Evolutionary conservation across 2,888 invertebrate species (phyloP).

Genomic region (Sphaerophoria rueppellii): DNA sequence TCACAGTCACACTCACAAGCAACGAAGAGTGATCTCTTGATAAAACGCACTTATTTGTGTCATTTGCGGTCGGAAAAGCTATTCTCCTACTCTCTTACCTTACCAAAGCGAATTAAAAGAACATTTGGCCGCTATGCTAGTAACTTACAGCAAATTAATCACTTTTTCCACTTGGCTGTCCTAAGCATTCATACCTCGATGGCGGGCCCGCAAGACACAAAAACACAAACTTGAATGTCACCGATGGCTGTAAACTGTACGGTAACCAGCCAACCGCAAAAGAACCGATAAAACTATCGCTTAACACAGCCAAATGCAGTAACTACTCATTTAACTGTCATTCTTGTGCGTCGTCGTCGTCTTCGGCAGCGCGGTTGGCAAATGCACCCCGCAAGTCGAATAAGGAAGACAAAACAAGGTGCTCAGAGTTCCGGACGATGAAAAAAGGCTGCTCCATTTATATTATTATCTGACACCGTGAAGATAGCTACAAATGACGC

Average conservation of each 20-base stretch:
- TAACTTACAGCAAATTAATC: constrained; percentile 67
- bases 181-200: constrained; percentile 29
- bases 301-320: constrained; percentile 67
- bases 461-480: constrained; percentile 68
- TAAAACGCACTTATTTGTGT: constrained; percentile 30
- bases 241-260: constrained; percentile 1
- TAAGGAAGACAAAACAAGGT: constrained; percentile 57
- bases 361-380: background rate
- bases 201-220: background rate
- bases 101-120: background rate
- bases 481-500: constrained; percentile 70
- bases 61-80: constrained; percentile 19
- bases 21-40: constrained; percentile 59
- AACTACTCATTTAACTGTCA: constrained; percentile 69
- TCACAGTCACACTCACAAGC: background rate
- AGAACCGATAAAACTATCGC: constrained; percentile 69
- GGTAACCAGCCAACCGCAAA: constrained; percentile 67
- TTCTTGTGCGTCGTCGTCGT: background rate
- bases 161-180: constrained; percentile 59
- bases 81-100: no score
- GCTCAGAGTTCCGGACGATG: background rate
- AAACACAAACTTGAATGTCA: constrained; percentile 34
- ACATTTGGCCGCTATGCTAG: constrained; percentile 47
- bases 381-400: constrained; percentile 55
- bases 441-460: constrained; percentile 58